phyloP scores from a whole-genome alignment of 1,140 invertebrate species.

The Branchinecta lindahli region DNA sequence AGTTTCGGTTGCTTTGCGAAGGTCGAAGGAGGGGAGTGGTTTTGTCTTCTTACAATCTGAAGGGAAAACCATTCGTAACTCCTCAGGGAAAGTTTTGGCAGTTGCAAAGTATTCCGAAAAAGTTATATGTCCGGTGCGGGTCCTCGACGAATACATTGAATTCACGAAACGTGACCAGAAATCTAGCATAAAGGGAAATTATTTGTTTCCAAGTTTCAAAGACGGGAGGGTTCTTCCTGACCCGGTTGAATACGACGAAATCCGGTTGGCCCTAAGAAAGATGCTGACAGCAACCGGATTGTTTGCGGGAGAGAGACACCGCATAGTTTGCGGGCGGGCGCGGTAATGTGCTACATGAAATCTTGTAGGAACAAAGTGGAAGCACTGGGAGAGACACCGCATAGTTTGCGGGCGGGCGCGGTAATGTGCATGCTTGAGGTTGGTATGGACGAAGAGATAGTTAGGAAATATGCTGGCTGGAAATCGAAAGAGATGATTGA shows the following conservation, averaged over 20 bases:
- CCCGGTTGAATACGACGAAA: too few relatives aligned
- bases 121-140: neutral
- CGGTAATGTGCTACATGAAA: too few relatives aligned
- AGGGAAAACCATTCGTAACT: neutral
- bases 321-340: too few relatives aligned
- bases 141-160: neutral
- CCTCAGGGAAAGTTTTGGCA: neutral
- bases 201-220: neutral
- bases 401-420: neutral
- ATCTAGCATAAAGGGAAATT: neutral
- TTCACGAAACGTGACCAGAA: neutral
- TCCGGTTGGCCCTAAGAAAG: too few relatives aligned
- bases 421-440: neutral
- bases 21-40: too few relatives aligned
- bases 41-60: neutral
- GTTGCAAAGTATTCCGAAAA: neutral
- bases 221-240: neutral
- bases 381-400: slow-evolving; percentile 7
- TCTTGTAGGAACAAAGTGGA: too few relatives aligned
- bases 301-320: too few relatives aligned
- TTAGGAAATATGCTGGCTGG: neutral
- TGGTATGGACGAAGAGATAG: neutral
- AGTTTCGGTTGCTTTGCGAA: neutral
- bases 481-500: neutral
- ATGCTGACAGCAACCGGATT: neutral